Base-by-base conservation (phyloP, 1,140 invertebrate genomes). In the Asbolus verrucosus region DNA sequence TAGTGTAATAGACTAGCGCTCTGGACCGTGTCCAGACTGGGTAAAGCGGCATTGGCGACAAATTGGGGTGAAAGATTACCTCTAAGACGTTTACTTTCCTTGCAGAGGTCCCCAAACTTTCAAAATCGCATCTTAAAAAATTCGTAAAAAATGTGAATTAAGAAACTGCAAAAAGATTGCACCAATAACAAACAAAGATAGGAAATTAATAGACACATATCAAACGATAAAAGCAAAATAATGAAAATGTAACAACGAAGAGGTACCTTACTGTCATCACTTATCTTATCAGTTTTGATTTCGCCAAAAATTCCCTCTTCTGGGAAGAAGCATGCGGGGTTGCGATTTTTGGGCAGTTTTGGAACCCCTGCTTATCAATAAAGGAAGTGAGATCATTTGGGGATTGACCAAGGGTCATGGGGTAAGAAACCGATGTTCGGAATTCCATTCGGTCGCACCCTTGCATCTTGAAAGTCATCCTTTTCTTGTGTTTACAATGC, bases 61-160 rank as follows among this genome's bases (percentile, higher is more conserved):
- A 79, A 79, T 79, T 79, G 76, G 78, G 76, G 77, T 77, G 77
- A 77, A 77, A 79, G 77, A 79, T 77, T 75, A 73, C 73, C 70
- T 39, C 65, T 50, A 72, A 77, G 76, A 77, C 76, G 73, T 77
- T 76, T 76, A 76, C 70, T 73, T 69, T 70, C 69, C 72, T 67
- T 71, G 59, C 62, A 65, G 73, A 66, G 50, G 70, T 66, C n/a
- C 61, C 11, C 61, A 63, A 63, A 63, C 61, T 19, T 24, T 16
- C 24, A n/a, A 11, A 11, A n/a, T n/a, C n/a, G n/a, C n/a, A n/a
- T n/a, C n/a, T n/a, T n/a, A n/a, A n/a, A n/a, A n/a, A n/a, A n/a
- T n/a, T n/a, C n/a, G n/a, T n/a, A n/a, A n/a, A n/a, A n/a, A n/a
- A n/a, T n/a, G n/a, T n/a, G n/a, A n/a, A n/a, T n/a, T n/a, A n/a